Evolutionary conservation across 2,888 invertebrate genomes (phyloP).

Genomic region (Phortica okadai): DNA sequence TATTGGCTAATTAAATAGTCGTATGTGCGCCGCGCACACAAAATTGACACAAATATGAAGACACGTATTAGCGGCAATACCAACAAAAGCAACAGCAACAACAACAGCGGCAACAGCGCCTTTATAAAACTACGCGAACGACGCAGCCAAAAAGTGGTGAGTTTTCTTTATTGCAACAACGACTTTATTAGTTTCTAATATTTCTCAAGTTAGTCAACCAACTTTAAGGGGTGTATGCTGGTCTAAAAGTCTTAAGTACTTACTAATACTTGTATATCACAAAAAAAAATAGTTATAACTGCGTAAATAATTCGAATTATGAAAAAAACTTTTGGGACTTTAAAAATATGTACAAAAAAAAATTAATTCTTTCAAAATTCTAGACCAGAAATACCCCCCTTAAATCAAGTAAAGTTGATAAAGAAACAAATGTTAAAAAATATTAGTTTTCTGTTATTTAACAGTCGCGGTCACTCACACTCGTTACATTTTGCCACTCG

Average conservation of each 20-base stretch:
- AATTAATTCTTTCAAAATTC: too few species aligned
- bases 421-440: not conserved
- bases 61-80: not conserved
- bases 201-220: not conserved
- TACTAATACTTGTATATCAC: too few species aligned
- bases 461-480: slow-evolving; percentile 37
- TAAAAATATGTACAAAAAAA: too few species aligned
- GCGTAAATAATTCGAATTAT: too few species aligned
- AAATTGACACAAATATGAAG: not conserved
- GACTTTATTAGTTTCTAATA: not conserved
- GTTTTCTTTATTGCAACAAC: not conserved
- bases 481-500: slow-evolving; percentile 1
- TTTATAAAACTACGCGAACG: not conserved
- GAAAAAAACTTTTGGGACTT: too few species aligned
- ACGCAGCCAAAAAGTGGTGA: slow-evolving; percentile 1
- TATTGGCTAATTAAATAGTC: slow-evolving; percentile 43
- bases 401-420: slow-evolving; percentile 27
- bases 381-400: too few species aligned
- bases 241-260: too few species aligned
- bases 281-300: too few species aligned
- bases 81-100: not conserved
- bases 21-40: not conserved
- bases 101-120: not conserved
- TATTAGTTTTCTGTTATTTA: slow-evolving; percentile 19
- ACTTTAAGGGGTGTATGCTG: too few species aligned